Conservation (phyloP, 1,140 invertebrate genomes). For the Idris sp. region DNA sequence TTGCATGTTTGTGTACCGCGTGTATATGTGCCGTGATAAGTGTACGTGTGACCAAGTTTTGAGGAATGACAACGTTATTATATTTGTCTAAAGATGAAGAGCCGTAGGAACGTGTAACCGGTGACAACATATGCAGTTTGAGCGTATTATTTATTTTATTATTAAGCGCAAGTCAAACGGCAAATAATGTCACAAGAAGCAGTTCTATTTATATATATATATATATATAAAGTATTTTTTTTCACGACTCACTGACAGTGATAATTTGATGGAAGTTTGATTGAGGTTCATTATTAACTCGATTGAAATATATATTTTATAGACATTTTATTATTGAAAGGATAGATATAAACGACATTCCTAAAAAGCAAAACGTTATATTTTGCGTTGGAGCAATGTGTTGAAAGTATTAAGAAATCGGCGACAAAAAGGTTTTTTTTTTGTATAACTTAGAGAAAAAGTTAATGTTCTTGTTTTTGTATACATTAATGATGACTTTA, state of each 20-base stretch:
- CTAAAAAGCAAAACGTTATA: constrained; percentile 18
- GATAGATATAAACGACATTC: constrained; percentile 21
- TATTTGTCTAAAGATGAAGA: constrained; percentile 20
- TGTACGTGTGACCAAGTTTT: constrained; percentile 61
- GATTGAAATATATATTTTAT: constrained; percentile 50
- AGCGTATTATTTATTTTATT: constrained; percentile 36
- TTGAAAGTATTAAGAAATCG: constrained; percentile 37
- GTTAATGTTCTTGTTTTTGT: constrained; percentile 17
- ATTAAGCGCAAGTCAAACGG: constrained; percentile 1
- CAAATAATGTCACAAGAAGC: constrained; percentile 4
- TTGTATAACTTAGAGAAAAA: constrained; percentile 16
- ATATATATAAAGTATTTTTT: too few species aligned
- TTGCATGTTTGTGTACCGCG: constrained; percentile 65
- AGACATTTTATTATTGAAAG: constrained; percentile 24
- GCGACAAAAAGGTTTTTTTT: constrained; percentile 34
- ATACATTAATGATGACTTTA: constrained; percentile 28
- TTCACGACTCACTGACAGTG: constrained; percentile 35
- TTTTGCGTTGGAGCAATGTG: constrained; percentile 27
- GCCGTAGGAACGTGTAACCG: constrained; percentile 4
- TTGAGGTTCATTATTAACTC: constrained; percentile 18
- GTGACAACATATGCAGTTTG: constrained; percentile 17
- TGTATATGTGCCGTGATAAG: constrained; percentile 63
- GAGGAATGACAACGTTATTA: constrained; percentile 56
- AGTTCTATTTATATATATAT: constrained; percentile 7
- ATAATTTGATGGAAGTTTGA: constrained; percentile 31